phyloP scores from a whole-genome alignment of 2,888 invertebrate genomes.

The Rhamphomyia laevipes region DNA sequence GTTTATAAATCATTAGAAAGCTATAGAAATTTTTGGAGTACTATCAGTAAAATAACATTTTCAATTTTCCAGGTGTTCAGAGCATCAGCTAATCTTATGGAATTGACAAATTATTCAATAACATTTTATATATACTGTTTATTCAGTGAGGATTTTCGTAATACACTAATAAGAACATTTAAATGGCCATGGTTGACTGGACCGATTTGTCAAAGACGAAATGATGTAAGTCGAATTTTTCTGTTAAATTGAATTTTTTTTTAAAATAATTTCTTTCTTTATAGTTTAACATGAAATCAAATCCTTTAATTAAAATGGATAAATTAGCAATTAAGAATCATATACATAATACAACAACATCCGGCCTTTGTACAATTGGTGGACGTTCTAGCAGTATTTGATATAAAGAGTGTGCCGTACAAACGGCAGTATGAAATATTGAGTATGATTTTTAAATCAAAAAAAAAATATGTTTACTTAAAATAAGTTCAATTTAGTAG shows the following conservation, averaged over 20 bases:
- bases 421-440: slow-evolving; percentile 16
- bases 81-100: slow-evolving; percentile 58
- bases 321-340: slow-evolving; percentile 26
- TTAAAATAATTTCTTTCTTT: neutral
- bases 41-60: too few relatives aligned
- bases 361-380: slow-evolving; percentile 29
- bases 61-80: slow-evolving; percentile 45
- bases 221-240: slow-evolving; percentile 25
- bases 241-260: neutral
- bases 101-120: slow-evolving; percentile 63
- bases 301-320: slow-evolving; percentile 25
- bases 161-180: slow-evolving; percentile 52
- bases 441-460: neutral
- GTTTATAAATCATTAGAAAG: too few relatives aligned
- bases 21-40: too few relatives aligned
- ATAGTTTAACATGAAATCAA: slow-evolving; percentile 23
- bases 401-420: slow-evolving; percentile 16
- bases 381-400: slow-evolving; percentile 36
- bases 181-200: slow-evolving; percentile 42
- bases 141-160: slow-evolving; percentile 64
- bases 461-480: too few relatives aligned
- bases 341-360: slow-evolving; percentile 32
- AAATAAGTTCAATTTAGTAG: too few relatives aligned
- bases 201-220: slow-evolving; percentile 27
- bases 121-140: slow-evolving; percentile 71